Percentiles rank a stretch among this genome's conserved stretches.
These are phyloP conservation scores for Lagenorhynchus albirostris DNA, from an alignment of 2,113 vertebrate species.

Conservation along the genomic window DNA sequence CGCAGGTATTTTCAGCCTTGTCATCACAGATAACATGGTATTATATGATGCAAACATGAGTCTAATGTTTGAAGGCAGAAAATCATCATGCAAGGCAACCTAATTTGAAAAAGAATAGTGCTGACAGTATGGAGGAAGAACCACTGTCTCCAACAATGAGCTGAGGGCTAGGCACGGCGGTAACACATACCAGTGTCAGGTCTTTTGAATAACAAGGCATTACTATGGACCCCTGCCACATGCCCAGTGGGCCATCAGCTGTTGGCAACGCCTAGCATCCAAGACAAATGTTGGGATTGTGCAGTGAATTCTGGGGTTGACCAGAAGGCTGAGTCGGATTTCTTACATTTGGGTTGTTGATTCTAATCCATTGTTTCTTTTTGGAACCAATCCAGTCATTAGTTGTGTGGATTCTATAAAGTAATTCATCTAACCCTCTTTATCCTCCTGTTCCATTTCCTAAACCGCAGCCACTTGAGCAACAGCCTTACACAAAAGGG, in stretches of 20 bases:
- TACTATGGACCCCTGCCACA: not conserved
- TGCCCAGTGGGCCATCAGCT: not conserved
- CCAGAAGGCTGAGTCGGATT: not conserved
- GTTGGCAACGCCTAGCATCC: not conserved
- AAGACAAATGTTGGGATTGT: not conserved
- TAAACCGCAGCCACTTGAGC: conserved; percentile 22
- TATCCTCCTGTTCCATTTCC: conserved; percentile 9
- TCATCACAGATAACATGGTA: not conserved
- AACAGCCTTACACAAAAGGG: conserved; percentile 32
- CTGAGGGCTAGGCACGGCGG: not conserved
- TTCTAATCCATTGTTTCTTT: not conserved
- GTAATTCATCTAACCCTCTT: conserved; percentile 11
- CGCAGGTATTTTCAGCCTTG: not conserved
- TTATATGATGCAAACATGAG: not conserved
- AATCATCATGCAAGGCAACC: not conserved
- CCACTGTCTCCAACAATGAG: not conserved
- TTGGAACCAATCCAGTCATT: conserved; percentile 4
- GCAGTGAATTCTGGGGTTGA: not conserved
- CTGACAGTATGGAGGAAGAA: not conserved
- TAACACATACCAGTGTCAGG: not conserved
- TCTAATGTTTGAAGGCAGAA: not conserved
- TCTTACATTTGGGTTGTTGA: not conserved
- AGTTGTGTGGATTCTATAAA: not conserved
- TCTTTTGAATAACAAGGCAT: not conserved
- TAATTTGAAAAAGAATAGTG: not conserved